A percentile compares a stretch with the other conserved stretches of the same genome.
These are phyloP conservation scores for Cynaeus angustus DNA, from an alignment of 2,888 invertebrate genomes.

Conservation along the genomic window DNA sequence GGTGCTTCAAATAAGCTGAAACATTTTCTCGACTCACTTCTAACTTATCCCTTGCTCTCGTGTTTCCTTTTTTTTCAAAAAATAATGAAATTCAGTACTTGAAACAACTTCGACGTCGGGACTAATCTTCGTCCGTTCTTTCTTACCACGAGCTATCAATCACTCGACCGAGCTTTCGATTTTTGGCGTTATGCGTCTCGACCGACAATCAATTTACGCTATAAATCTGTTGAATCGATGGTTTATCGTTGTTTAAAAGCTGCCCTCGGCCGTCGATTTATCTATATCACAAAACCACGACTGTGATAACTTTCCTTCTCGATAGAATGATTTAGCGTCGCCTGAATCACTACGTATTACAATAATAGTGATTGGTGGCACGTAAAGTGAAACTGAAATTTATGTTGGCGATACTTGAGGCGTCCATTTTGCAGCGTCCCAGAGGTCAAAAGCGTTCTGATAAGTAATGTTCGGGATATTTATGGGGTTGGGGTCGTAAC, in stretches of 20 bases:
- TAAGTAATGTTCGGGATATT: slow-evolving; percentile 25
- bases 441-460: slow-evolving; percentile 41
- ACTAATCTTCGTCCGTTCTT: slow-evolving; percentile 12
- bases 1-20: too few relatives aligned
- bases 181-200: slow-evolving; percentile 29
- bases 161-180: slow-evolving; percentile 13
- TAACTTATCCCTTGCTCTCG: too few relatives aligned
- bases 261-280: slow-evolving; percentile 41
- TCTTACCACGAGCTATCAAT: slow-evolving; percentile 18
- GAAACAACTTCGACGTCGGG: background rate
- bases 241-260: slow-evolving; percentile 43
- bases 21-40: too few relatives aligned
- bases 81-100: too few relatives aligned
- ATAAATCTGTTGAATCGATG: slow-evolving; percentile 40
- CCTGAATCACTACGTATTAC: slow-evolving; percentile 53
- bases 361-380: slow-evolving; percentile 55
- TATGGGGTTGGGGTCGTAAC: too few relatives aligned
- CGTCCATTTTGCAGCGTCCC: slow-evolving; percentile 47
- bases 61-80: too few relatives aligned
- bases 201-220: slow-evolving; percentile 37
- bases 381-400: slow-evolving; percentile 57
- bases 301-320: slow-evolving; percentile 47
- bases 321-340: slow-evolving; percentile 52
- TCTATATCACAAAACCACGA: slow-evolving; percentile 40
- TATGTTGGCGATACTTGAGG: slow-evolving; percentile 54